Evolutionary conservation across 2,797 vertebrate species (phyloP), one percentile per base, ranked within the genome.

Genomic region (Cephalopachus bancanus): DNA sequence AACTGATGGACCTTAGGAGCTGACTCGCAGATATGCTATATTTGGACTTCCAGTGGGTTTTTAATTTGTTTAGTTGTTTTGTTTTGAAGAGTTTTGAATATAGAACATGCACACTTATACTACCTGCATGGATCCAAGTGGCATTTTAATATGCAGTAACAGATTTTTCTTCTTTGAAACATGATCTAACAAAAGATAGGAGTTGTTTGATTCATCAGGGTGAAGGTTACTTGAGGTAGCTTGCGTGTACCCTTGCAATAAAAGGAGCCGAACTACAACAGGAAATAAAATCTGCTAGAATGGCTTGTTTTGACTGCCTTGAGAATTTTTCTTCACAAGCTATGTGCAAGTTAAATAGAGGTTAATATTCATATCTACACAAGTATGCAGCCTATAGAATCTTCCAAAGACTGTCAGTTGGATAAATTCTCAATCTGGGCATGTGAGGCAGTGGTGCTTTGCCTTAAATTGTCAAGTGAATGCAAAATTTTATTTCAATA

Each of bases 281-380:
- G 94, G 59, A 94, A 96, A 92, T 90, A 59, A 96, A 97, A 95
- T 88, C 64, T 93, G 37, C 80, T 37, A 55, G 76, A 89, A 96
- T 69, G 85, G 24, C 75, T 97, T 97, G 71, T 97, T 97, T 95
- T 96, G 69, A 94, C 55, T 89, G 59, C 44, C 51, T 89, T 44
- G n/a, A 93, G 83, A 91, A 91, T 76, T 96, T 88, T 94, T 93
- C 85, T 97, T 93, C 28, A 93, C 44, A 94, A 85, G 22, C 72
- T 89, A 49, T 90, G 91, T 95, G 91, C 33, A 87, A 93, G 83
- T 93, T 97, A 93, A 92, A 93, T 91, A 93, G 94, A 96, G 75
- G 79, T 96, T 95, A 97, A 95, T 95, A 92, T 19, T 91, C 65
- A 89, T 76, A 97, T 93, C 89, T 67, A 94, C 44, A 53, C 49